phyloP scores from a whole-genome alignment of 2,113 vertebrate species.

The Cynoglossus semilaevis region DNA sequence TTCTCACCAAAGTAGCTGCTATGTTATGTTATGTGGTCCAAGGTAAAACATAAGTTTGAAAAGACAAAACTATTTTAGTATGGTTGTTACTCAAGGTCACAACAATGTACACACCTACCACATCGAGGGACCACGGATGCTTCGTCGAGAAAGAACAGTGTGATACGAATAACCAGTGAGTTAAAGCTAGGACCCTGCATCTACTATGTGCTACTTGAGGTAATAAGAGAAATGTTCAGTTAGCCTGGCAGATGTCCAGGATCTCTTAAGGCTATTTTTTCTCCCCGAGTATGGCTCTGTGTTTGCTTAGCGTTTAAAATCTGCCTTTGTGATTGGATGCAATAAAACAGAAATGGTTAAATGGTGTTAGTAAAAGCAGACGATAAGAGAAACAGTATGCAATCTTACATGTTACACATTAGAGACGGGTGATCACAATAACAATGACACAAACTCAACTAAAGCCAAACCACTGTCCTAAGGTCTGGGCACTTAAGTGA shows the following conservation, averaged over 20 bases:
- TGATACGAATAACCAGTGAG: conserved; percentile 1
- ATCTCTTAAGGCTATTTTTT: conserved; percentile 52
- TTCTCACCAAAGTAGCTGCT: conserved; percentile 10
- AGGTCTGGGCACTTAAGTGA: conserved; percentile 68
- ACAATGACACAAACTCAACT: conserved; percentile 33
- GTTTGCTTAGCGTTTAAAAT: conserved; percentile 8
- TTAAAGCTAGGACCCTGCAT: conserved; percentile 43
- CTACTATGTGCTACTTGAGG: conserved; percentile 33
- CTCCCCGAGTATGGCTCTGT: conserved; percentile 52
- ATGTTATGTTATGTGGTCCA: not conserved
- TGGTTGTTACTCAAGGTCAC: too few species aligned
- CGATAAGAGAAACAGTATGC: not conserved
- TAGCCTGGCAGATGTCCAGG: conserved; percentile 32
- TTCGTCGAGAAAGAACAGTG: not conserved
- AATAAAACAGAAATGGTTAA: conserved; percentile 18
- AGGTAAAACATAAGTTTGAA: not conserved
- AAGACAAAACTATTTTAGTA: too few species aligned
- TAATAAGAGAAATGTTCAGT: conserved; percentile 34
- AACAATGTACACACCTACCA: conserved; percentile 17
- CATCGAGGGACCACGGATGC: not conserved
- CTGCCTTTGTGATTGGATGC: conserved; percentile 4
- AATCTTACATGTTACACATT: conserved; percentile 23
- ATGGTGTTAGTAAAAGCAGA: conserved; percentile 39
- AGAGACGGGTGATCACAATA: conserved; percentile 11
- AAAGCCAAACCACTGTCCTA: conserved; percentile 42